Conservation (phyloP, 2,113 vertebrate species). For the Narcine bancroftii region DNA sequence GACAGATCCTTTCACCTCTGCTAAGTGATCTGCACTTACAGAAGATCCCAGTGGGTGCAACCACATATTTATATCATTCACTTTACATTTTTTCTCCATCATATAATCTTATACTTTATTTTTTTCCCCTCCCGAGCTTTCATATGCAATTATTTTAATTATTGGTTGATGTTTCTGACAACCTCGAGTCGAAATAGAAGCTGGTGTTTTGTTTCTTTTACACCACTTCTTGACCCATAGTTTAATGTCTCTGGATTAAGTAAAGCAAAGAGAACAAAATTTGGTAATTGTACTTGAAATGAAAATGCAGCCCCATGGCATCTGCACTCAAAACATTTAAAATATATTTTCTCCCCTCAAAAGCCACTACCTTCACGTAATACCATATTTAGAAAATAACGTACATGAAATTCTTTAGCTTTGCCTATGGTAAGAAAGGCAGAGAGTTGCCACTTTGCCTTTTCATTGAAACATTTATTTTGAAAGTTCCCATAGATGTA, state of each 20-base stretch:
- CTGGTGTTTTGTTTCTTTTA: too few relatives aligned
- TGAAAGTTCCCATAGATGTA: too few relatives aligned
- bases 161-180: slow-evolving; percentile 1
- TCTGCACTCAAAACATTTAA: neutral
- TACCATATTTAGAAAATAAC: too few relatives aligned
- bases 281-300: neutral
- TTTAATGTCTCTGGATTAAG: neutral
- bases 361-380: too few relatives aligned
- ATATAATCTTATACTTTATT: neutral
- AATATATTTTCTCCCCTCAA: neutral
- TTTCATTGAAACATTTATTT: too few relatives aligned
- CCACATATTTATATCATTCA: slow-evolving; percentile 14
- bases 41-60: neutral
- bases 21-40: neutral
- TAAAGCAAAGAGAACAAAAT: neutral
- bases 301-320: neutral
- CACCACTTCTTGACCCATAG: neutral
- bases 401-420: too few relatives aligned
- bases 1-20: slow-evolving; percentile 6
- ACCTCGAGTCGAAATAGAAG: slow-evolving; percentile 25
- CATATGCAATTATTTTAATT: slow-evolving; percentile 14
- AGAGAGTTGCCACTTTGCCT: too few relatives aligned
- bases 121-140: neutral
- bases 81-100: neutral
- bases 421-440: too few relatives aligned